These are phyloP conservation scores for Lasioglossum morio DNA, from an alignment of 2,888 invertebrate genomes.

Conservation along the genomic window DNA sequence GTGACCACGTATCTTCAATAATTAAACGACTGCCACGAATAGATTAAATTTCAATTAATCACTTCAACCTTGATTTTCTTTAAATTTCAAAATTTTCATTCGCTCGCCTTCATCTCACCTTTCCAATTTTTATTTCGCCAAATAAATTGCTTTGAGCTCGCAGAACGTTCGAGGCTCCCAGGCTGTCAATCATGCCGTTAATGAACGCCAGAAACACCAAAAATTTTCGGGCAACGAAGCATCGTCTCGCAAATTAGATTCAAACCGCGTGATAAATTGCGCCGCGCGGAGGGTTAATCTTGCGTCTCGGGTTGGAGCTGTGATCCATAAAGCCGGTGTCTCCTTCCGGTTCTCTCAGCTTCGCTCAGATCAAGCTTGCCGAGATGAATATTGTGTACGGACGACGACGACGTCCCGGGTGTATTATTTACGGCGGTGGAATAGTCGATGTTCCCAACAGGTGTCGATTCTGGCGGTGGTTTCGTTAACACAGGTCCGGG, in stretches of 20 bases:
- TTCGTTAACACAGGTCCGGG: slow-evolving; percentile 1
- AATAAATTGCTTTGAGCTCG: not conserved
- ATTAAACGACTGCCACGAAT: too few relatives aligned
- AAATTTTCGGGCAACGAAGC: not conserved
- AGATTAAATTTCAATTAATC: too few relatives aligned
- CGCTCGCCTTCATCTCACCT: not conserved
- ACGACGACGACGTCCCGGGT: not conserved
- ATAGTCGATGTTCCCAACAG: not conserved
- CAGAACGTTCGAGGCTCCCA: not conserved
- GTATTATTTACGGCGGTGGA: not conserved
- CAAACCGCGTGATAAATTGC: not conserved
- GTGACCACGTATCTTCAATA: too few relatives aligned
- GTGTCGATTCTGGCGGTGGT: not conserved
- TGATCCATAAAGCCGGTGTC: not conserved
- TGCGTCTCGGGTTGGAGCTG: not conserved
- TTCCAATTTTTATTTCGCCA: not conserved
- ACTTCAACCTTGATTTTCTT: too few relatives aligned
- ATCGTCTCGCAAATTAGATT: not conserved
- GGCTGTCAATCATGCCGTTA: not conserved
- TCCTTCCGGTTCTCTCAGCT: not conserved
- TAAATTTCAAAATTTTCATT: too few relatives aligned
- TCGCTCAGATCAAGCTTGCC: not conserved
- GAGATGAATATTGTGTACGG: not conserved
- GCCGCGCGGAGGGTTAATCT: slow-evolving; percentile 10
- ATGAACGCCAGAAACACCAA: not conserved